Evolutionary conservation across 1,140 invertebrate species (phyloP).

Genomic region (Drosophila pseudoananassae): DNA sequence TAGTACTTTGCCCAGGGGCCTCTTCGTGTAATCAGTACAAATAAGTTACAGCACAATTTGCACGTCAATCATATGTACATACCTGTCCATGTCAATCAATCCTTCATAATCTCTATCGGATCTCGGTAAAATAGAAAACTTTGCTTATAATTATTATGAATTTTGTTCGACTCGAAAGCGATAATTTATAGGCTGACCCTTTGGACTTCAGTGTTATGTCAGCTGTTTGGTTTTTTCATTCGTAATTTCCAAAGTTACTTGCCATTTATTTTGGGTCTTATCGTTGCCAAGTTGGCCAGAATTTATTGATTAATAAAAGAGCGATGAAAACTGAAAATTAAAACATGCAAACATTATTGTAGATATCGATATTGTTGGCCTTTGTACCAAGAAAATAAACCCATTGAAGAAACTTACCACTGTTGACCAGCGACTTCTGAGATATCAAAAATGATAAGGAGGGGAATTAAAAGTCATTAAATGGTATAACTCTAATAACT

Average conservation of each 20-base stretch:
- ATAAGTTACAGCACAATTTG: conserved; percentile 15
- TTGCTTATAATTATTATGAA: conserved; percentile 15
- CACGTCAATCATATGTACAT: conserved; percentile 22
- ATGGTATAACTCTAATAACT: too few relatives aligned
- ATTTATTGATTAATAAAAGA: conserved; percentile 76
- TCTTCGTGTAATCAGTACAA: conserved; percentile 16
- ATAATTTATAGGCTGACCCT: conserved; percentile 38
- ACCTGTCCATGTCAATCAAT: conserved; percentile 39
- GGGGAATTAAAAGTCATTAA: not conserved
- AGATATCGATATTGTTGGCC: conserved; percentile 53
- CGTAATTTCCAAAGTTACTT: conserved; percentile 21
- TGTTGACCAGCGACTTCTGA: conserved; percentile 16
- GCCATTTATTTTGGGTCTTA: conserved; percentile 42
- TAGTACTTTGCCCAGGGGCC: conserved; percentile 19
- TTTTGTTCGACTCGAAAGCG: not conserved
- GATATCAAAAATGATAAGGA: conserved; percentile 30
- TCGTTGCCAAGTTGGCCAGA: conserved; percentile 32
- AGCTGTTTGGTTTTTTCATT: conserved; percentile 38
- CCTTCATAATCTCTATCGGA: conserved; percentile 15
- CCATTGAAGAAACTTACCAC: conserved; percentile 38
- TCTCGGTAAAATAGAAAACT: conserved; percentile 1
- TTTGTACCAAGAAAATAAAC: conserved; percentile 43
- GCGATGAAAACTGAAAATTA: conserved; percentile 21
- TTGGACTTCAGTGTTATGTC: conserved; percentile 52
- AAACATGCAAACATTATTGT: conserved; percentile 36